Conservation (phyloP, 1,140 invertebrate genomes). For the Coenobita brevimanus region DNA sequence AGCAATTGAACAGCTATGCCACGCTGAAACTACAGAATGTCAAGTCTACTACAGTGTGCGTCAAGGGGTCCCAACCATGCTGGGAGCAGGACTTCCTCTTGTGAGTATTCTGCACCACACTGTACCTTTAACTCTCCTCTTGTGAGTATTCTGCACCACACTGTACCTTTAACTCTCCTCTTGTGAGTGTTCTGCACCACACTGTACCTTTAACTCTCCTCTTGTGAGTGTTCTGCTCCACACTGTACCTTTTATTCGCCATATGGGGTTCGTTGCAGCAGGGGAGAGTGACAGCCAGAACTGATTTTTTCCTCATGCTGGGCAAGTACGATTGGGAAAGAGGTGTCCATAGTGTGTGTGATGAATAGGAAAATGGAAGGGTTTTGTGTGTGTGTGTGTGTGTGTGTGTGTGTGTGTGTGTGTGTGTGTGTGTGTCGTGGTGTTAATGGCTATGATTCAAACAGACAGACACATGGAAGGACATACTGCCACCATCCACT, state of each 20-base stretch:
- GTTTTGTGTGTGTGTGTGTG: constrained; percentile 27
- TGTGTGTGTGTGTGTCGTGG: not conserved
- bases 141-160: too few relatives aligned
- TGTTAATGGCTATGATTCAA: not conserved
- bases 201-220: too few relatives aligned
- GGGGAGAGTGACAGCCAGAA: not conserved
- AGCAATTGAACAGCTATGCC: constrained; percentile 92
- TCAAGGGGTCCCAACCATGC: constrained; percentile 94
- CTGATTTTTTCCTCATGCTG: not conserved
- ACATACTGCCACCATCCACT: not conserved
- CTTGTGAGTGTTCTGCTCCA: constrained; percentile 99
- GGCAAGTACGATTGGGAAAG: not conserved
- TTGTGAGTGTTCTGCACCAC: too few relatives aligned
- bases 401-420: not conserved
- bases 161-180: too few relatives aligned
- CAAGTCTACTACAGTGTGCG: constrained; percentile 96
- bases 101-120: too few relatives aligned
- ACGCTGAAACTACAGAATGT: constrained; percentile 98
- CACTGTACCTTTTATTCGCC: too few relatives aligned
- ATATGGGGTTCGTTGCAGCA: too few relatives aligned
- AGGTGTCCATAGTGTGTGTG: constrained; percentile 25
- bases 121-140: too few relatives aligned
- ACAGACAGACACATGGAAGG: not conserved
- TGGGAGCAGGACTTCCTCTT: constrained; percentile 99
- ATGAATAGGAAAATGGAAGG: too few relatives aligned